Evolutionary conservation across 2,113 vertebrate species (phyloP), one percentile per base, ranked within the genome.

Genomic region (Otus sunia): DNA sequence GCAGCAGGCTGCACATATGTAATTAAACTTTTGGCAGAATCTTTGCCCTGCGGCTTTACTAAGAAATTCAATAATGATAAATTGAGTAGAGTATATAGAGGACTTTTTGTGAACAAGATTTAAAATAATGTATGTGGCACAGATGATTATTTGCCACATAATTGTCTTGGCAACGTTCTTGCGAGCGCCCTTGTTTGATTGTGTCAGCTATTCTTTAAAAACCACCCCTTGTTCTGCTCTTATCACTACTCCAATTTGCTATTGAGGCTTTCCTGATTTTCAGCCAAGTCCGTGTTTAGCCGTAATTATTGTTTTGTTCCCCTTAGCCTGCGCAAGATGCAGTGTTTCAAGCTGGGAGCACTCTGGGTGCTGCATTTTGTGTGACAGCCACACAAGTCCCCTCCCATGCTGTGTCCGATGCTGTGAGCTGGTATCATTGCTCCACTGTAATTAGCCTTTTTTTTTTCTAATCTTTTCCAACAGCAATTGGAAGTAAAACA

Each of bases 21-120:
- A 97, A 97, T 97, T 97, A 97, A 97, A 96, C 95, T 95, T 92
- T 84, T 94, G 90, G 96, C 92, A 96, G 80, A 88, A 86, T 92
- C 93, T 87, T 91, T 92, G 81, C 96, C 97, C 97, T 58, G 45
- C 82, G 96, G 97, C 97, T 96, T 95, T 92, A 8, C 71, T 41
- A 8, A 95, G 90, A 97, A 97, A 97, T 97, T 94, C 95, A 96
- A 78, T 97, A 90, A 97, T 91, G 94, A 94, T 56, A 91, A 96
- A 97, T 97, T 2, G 95, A 96, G 93, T 56, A 60, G 92, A 45
- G 77, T 97, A 91, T 97, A 96, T 45, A 91, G 68, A 91, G 41
- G 90, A 32, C 10, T 87, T 93, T 90, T 88, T 90, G 86, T 6
- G 72, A 96, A 79, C 89, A 22, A 77, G 94, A 56, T 90, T 97